Conservation (phyloP, 1,140 invertebrate species). For the Oreohelix idahoensis region DNA sequence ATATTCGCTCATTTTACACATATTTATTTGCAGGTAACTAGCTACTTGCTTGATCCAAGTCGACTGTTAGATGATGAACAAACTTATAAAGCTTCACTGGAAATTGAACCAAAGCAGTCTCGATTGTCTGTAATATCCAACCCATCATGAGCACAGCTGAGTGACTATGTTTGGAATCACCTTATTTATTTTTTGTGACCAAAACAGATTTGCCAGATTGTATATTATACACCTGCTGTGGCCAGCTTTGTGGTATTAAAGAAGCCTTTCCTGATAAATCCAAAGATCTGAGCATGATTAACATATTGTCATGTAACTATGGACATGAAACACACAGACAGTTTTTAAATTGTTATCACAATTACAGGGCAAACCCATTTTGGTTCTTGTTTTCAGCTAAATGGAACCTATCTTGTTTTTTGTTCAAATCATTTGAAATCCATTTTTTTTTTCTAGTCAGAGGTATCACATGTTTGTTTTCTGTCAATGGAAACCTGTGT, state of each 20-base stretch:
- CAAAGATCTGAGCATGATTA: background rate
- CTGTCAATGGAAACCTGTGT: too few species aligned
- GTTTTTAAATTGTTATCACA: too few species aligned
- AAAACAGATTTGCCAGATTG: background rate
- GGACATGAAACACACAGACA: too few species aligned
- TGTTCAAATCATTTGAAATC: too few species aligned
- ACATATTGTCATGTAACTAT: background rate
- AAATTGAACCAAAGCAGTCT: constrained; percentile 84
- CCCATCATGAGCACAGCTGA: constrained; percentile 42
- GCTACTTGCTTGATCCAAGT: constrained; percentile 85
- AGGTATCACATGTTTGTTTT: too few species aligned
- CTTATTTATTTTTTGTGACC: background rate
- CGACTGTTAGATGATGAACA: constrained; percentile 85
- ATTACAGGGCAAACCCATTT: too few species aligned
- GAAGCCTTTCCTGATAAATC: background rate
- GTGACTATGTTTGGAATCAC: background rate
- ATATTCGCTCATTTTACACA: too few species aligned
- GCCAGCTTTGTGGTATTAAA: background rate
- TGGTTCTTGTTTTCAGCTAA: too few species aligned
- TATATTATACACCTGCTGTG: background rate
- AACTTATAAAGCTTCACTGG: constrained; percentile 86
- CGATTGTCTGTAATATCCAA: constrained; percentile 62
- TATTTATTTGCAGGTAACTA: constrained; percentile 75
- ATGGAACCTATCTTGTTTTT: too few species aligned
- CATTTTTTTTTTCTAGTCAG: too few species aligned